These are phyloP conservation scores for Eidolon helvum DNA, from an alignment of 2,113 vertebrate genomes.

Conservation along the genomic window DNA sequence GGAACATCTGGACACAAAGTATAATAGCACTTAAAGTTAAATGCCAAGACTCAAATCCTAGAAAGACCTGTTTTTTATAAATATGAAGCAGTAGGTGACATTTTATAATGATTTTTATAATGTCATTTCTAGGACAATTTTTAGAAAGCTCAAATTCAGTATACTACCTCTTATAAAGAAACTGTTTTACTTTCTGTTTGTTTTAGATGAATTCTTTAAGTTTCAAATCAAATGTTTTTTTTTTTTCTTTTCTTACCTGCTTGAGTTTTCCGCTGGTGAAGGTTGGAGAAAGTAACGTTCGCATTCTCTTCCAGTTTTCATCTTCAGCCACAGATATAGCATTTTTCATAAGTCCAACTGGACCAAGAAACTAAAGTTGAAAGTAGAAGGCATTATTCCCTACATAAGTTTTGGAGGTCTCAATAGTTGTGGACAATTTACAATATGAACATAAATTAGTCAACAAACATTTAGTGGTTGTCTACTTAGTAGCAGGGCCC, in stretches of 20 bases:
- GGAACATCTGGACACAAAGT: constrained; percentile 86
- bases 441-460: neutral
- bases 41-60: neutral
- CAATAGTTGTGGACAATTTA: neutral
- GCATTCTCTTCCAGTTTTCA: constrained; percentile 88
- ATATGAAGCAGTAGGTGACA: neutral
- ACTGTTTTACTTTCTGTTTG: neutral
- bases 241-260: constrained; percentile 80
- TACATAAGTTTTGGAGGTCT: neutral
- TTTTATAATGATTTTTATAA: neutral
- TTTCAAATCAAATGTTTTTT: neutral
- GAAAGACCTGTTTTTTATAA: neutral
- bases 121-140: neutral
- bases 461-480: neutral
- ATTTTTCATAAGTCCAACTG: constrained; percentile 69
- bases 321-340: constrained; percentile 80
- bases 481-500: neutral
- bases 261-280: constrained; percentile 91
- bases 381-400: neutral
- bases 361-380: constrained; percentile 34
- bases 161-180: neutral
- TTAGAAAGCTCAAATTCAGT: neutral
- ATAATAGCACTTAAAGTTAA: neutral
- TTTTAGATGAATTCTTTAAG: neutral
- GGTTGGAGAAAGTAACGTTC: constrained; percentile 86